Conservation (phyloP, 2,888 invertebrate genomes). For the Noctua fimbriata region DNA sequence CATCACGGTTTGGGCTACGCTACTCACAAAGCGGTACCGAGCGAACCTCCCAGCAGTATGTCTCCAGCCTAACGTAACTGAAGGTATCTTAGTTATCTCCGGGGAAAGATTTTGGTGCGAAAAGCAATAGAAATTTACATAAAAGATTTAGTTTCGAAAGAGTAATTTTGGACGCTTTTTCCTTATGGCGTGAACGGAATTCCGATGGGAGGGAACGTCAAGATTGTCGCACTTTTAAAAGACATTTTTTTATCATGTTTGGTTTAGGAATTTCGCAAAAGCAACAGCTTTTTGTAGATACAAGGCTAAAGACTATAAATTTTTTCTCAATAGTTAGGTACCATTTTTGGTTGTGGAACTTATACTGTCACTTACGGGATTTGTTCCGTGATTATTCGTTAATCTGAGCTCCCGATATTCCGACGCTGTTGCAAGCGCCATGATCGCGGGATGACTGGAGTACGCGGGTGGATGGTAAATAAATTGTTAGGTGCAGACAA, state of each 20-base stretch:
- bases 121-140: conserved; percentile 68
- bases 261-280: conserved; percentile 18
- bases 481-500: too few species aligned
- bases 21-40: background rate
- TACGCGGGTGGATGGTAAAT: too few species aligned
- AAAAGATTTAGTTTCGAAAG: conserved; percentile 65
- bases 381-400: too few species aligned
- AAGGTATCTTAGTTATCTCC: conserved; percentile 56
- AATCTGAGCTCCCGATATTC: too few species aligned
- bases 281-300: background rate
- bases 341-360: background rate
- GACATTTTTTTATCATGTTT: conserved; percentile 12
- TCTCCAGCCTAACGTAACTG: conserved; percentile 19
- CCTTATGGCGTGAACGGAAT: conserved; percentile 58
- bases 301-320: background rate
- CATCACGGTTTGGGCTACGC: background rate
- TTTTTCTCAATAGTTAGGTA: background rate
- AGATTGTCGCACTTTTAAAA: conserved; percentile 41
- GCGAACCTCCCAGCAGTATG: background rate
- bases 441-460: too few species aligned
- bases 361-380: too few species aligned
- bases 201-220: conserved; percentile 45
- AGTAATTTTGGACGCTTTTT: conserved; percentile 62
- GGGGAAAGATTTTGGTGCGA: conserved; percentile 64
- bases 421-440: too few species aligned